Evolutionary conservation across 1,140 invertebrate species (phyloP).

Genomic region (Drosophila sucinea): DNA sequence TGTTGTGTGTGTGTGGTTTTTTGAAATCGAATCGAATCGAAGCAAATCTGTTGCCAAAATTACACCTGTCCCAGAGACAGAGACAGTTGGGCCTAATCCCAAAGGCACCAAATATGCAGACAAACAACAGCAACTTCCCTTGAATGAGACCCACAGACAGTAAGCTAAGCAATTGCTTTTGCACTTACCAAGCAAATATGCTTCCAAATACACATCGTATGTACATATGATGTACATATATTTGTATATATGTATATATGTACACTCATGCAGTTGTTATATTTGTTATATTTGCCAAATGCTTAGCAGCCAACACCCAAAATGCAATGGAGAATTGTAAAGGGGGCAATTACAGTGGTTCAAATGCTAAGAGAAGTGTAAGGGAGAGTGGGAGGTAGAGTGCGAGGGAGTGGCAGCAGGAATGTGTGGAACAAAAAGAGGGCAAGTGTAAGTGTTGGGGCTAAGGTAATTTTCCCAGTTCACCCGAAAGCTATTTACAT

Average conservation of each 20-base stretch:
- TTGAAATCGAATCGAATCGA: slow-evolving; percentile 50
- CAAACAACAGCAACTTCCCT: slow-evolving; percentile 26
- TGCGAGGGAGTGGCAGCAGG: slow-evolving; percentile 14
- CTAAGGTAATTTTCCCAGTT: slow-evolving; percentile 23
- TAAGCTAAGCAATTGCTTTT: slow-evolving; percentile 70
- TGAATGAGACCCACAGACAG: slow-evolving; percentile 32
- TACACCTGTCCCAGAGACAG: slow-evolving; percentile 47
- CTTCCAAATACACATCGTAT: slow-evolving; percentile 39
- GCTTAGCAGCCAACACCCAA: slow-evolving; percentile 50
- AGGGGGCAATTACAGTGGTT: slow-evolving; percentile 54
- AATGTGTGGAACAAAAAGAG: slow-evolving; percentile 17
- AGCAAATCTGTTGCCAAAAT: slow-evolving; percentile 47
- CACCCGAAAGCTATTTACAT: slow-evolving; percentile 63
- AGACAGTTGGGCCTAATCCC: slow-evolving; percentile 38
- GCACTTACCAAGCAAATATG: slow-evolving; percentile 4
- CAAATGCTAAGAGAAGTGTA: not conserved
- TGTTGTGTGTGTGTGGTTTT: slow-evolving; percentile 9
- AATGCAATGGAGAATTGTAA: slow-evolving; percentile 33
- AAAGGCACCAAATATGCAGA: slow-evolving; percentile 36
- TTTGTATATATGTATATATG: slow-evolving; percentile 16
- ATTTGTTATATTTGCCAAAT: slow-evolving; percentile 76
- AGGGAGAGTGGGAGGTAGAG: not conserved
- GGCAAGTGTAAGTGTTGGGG: not conserved
- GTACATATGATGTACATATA: slow-evolving; percentile 7
- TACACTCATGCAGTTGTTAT: slow-evolving; percentile 45